These are phyloP conservation scores for Apistogramma diplotaenia DNA, from an alignment of 2,113 vertebrate genomes.

Conservation along the genomic window DNA sequence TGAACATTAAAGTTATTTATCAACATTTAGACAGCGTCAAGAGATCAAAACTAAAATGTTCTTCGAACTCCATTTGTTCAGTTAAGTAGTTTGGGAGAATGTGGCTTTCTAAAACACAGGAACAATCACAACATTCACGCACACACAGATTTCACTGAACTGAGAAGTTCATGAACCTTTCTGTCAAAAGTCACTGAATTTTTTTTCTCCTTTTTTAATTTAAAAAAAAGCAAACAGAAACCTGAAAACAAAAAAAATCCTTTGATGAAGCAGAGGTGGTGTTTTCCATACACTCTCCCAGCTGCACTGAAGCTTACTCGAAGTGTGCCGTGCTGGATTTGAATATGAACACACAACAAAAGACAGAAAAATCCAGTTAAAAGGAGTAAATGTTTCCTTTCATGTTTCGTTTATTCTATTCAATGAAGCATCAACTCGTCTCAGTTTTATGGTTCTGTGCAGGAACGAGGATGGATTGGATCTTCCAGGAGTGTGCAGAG, in stretches of 20 bases:
- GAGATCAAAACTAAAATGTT: background rate
- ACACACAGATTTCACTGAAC: background rate
- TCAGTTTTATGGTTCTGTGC: background rate
- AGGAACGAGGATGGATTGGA: too few relatives aligned
- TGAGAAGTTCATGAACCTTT: background rate
- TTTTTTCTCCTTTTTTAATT: background rate
- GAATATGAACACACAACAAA: background rate
- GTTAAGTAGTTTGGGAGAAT: background rate
- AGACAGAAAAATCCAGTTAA: too few relatives aligned
- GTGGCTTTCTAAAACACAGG: background rate
- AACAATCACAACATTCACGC: background rate
- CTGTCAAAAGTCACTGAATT: background rate
- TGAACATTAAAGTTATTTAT: background rate
- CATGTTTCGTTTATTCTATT: background rate
- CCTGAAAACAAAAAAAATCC: background rate
- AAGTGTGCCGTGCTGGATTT: background rate
- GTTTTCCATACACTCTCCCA: background rate
- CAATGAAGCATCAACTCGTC: background rate
- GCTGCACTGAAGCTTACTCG: background rate
- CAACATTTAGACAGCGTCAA: background rate
- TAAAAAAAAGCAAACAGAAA: background rate
- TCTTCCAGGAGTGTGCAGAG: too few relatives aligned
- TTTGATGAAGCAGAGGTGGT: background rate
- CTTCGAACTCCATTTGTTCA: too few relatives aligned
- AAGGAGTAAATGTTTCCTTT: background rate